Conservation (phyloP, 2,888 invertebrate genomes). For the Oscheius onirici region DNA sequence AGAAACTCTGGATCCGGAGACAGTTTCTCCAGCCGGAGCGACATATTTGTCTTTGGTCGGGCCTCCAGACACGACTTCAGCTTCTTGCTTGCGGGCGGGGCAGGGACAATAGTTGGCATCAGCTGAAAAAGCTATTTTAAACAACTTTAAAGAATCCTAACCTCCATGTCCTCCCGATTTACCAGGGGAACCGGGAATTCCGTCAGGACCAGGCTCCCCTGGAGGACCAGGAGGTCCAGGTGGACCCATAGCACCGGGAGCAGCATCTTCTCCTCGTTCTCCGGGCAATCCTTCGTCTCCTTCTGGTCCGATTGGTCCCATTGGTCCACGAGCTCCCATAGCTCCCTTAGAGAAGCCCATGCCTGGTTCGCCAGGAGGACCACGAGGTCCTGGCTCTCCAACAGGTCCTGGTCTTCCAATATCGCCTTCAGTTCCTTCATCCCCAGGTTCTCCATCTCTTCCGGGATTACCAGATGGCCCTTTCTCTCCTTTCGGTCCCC, state of each 20-base stretch:
- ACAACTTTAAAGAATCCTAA: too few relatives aligned
- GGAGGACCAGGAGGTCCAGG: constrained; percentile 47
- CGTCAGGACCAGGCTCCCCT: constrained; percentile 27
- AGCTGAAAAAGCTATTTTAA: too few relatives aligned
- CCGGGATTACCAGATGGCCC: constrained; percentile 58
- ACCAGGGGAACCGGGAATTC: constrained; percentile 30
- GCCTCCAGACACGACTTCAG: background rate
- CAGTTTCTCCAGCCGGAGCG: background rate
- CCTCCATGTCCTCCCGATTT: constrained; percentile 17
- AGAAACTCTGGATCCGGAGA: background rate
- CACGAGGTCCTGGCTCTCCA: constrained; percentile 60
- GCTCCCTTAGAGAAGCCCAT: constrained; percentile 61
- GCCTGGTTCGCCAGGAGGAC: constrained; percentile 62
- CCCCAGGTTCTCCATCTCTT: constrained; percentile 60
- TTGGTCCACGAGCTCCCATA: constrained; percentile 58
- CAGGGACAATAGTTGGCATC: constrained; percentile 32
- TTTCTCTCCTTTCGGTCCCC: constrained; percentile 65
- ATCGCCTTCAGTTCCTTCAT: constrained; percentile 68
- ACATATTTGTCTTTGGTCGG: constrained; percentile 1
- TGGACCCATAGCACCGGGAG: constrained; percentile 57
- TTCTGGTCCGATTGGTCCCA: constrained; percentile 57
- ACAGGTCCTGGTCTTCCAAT: constrained; percentile 61
- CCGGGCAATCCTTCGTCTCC: constrained; percentile 69
- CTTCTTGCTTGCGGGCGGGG: constrained; percentile 18
- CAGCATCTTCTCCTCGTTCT: constrained; percentile 67